Base-by-base conservation (phyloP, 1,140 invertebrate genomes). In the Thaumetopoea pityocampa region DNA sequence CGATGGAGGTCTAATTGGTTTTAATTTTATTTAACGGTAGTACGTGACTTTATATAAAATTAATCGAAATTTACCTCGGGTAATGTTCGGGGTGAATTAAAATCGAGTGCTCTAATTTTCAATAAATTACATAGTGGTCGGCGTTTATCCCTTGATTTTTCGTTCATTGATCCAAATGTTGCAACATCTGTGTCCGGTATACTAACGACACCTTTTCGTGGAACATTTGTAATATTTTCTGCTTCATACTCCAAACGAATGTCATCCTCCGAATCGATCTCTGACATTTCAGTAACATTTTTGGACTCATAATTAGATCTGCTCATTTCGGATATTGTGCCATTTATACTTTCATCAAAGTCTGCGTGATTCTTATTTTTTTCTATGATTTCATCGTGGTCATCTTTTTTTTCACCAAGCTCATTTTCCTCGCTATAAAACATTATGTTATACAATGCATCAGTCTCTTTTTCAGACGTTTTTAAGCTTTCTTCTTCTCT, bases 71-170 rank as follows among this genome's bases (percentile, higher is more conserved):
- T 11, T 64, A 78, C 79, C 70, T 83, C 79, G 22, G 66, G 52
- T 18, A 83, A 57, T 8, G 73, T 72, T 8, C 58, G 51, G 3
- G 73, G 67, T 14, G 67, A 53, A 50, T 66, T 74, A 51, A 79
- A 80, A 47, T 51, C 63, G 10, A 77, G 30, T 8, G 52, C 40
- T 24, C 67, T 58, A 12, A 73, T 14, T 49, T 66, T 68, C 19
- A 70, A 27, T 20, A 82, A 32, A 47, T 33, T 72, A 30, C 76
- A 80, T 44, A 28, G 27, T 12, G 32, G 23, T 14, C 33, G 28
- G 4, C 22, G 46, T 32, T 44, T 36, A n/a, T 28, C 37, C 24
- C 32, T 38, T 38, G 33, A 23, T 44, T 53, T 36, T 9, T 57
- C 38, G 37, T 62, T 46, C 38, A 15, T 8, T 9, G 11, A 19